Evolutionary conservation across 2,113 vertebrate species (phyloP).

Genomic region (Nothocercus julius): DNA sequence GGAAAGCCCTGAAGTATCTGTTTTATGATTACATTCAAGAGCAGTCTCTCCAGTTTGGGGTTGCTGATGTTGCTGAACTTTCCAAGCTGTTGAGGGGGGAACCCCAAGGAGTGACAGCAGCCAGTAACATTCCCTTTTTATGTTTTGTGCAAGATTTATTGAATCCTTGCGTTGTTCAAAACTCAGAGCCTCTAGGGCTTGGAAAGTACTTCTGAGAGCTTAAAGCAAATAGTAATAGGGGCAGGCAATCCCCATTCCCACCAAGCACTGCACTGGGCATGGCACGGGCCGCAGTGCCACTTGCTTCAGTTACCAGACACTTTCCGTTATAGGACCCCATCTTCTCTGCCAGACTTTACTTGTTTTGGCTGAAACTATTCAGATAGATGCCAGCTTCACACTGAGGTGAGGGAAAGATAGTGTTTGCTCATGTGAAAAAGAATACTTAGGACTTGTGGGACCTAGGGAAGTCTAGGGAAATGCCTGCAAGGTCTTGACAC

Average conservation of each 20-base stretch:
- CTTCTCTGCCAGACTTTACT: constrained; percentile 12
- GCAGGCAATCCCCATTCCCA: background rate
- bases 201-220: constrained; percentile 9
- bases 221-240: background rate
- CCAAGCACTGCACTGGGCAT: background rate
- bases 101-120: background rate
- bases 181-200: background rate
- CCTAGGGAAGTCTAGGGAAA: background rate
- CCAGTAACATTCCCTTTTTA: background rate
- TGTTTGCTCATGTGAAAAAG: background rate
- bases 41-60: background rate
- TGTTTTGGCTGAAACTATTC: constrained; percentile 38
- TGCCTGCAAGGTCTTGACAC: background rate
- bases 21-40: constrained; percentile 9
- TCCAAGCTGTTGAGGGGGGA: background rate
- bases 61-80: constrained; percentile 7
- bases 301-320: constrained; percentile 1
- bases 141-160: background rate
- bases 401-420: background rate
- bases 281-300: background rate
- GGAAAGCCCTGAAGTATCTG: background rate
- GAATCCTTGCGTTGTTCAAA: background rate
- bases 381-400: constrained; percentile 6
- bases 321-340: background rate
- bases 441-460: background rate